These are phyloP conservation scores for Epinephelus moara DNA, from an alignment of 2,113 vertebrate species.

Conservation along the genomic window DNA sequence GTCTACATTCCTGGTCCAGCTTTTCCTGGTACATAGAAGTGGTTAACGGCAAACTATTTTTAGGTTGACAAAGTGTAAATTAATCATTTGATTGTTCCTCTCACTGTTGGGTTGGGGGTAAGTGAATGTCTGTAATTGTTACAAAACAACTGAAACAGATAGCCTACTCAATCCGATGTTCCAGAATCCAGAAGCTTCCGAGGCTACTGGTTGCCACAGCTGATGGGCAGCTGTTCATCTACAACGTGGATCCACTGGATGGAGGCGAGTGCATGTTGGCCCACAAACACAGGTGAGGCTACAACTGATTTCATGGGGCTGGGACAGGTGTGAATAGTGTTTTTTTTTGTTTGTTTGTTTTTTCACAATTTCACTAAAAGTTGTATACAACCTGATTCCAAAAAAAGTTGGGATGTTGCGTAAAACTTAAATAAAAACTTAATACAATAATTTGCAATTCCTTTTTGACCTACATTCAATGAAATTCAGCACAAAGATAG, in stretches of 20 bases:
- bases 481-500: too few species aligned
- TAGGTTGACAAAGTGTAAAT: not conserved
- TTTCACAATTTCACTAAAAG: too few species aligned
- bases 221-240: conserved; percentile 95
- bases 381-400: too few species aligned
- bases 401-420: too few species aligned
- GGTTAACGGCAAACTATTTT: not conserved
- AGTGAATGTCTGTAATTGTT: not conserved
- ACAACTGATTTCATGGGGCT: not conserved
- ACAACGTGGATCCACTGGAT: conserved; percentile 94
- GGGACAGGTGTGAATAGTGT: not conserved
- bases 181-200: conserved; percentile 96
- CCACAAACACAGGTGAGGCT: conserved; percentile 93
- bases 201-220: conserved; percentile 93
- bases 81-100: not conserved
- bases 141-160: not conserved
- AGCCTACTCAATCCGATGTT: not conserved
- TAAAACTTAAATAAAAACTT: too few species aligned
- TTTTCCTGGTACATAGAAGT: not conserved
- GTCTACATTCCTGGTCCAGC: not conserved
- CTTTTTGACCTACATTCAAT: too few species aligned
- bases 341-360: too few species aligned
- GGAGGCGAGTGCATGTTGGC: conserved; percentile 94
- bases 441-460: too few species aligned
- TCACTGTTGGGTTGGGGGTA: not conserved